Evolutionary conservation across 2,113 vertebrate genomes (phyloP).

Genomic region (Geococcyx californianus): DNA sequence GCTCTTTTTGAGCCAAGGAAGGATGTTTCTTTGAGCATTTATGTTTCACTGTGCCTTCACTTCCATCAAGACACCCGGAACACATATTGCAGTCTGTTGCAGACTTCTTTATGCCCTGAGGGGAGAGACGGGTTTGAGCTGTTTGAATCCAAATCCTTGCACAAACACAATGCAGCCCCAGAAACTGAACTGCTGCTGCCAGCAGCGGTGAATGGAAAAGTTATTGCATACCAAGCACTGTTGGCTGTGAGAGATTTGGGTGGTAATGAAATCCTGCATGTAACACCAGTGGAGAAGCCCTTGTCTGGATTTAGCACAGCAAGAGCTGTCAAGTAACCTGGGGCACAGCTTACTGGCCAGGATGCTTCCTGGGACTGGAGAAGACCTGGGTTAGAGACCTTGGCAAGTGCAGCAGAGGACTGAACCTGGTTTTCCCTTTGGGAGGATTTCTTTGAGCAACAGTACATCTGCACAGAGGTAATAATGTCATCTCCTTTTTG

Average conservation of each 20-base stretch:
- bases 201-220: background rate
- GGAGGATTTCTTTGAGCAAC: background rate
- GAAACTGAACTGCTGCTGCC: constrained; percentile 1
- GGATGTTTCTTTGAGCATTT: constrained; percentile 47
- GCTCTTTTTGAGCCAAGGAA: constrained; percentile 18
- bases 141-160: constrained; percentile 35
- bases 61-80: constrained; percentile 41
- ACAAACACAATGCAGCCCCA: background rate
- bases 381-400: background rate
- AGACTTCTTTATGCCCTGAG: constrained; percentile 50
- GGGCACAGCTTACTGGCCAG: background rate
- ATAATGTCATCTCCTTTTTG: background rate
- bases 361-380: fast-evolving
- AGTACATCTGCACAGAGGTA: background rate
- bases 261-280: background rate
- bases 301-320: background rate
- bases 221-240: background rate
- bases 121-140: constrained; percentile 18
- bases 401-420: background rate
- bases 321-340: fast-evolving
- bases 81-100: constrained; percentile 62
- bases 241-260: background rate
- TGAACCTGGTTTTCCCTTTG: background rate
- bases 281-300: background rate
- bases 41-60: constrained; percentile 31